Evolutionary conservation across 2,113 vertebrate species (phyloP), one percentile per base, ranked within the genome.

Genomic region (Solea senegalensis): DNA sequence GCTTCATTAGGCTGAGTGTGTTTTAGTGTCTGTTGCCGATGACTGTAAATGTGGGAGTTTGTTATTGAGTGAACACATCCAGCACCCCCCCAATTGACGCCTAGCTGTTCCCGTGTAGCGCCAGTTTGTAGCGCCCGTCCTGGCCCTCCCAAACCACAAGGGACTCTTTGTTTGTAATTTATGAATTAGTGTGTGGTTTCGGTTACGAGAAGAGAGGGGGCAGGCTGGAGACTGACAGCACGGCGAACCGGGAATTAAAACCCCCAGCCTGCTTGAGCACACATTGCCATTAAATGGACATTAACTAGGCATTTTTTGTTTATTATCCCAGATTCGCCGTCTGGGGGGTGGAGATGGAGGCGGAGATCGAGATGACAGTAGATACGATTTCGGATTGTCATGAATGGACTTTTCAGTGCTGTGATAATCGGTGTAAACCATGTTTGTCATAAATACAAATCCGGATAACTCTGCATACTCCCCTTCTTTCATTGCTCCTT

Each of bases 101-200:
- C 3, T 39, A 16, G 55, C 60, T 40, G 49, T 69, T 81, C 64
- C 65, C 4, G 8, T 15, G 53, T 61, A 70, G 71, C 45, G 43
- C 66, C 73, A 43, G 76, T 76, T 66, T 15, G 60, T 68, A 83
- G 76, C 43, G 67, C 52, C 56, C 44, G 55, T 34, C 62, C 34
- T 14, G 76, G 77, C 81, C 83, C 76, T 88, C 83, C 80, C 82
- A 81, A 86, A 89, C 87, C 90, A 91, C 92, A 91, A 89, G 88
- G 75, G 85, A 85, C 72, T 78, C 84, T 88, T 90, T 91, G 86
- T 88, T 89, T 79, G 81, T 86, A 73, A 88, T 87, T 90, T 85
- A 81, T 91, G 81, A 88, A 88, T 91, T 91, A 90, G 83, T 80
- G 83, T 85, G 89, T 53, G 86, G 90, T 89, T 86, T 74, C 69